Evolutionary conservation across 2,888 invertebrate genomes (phyloP), one percentile per base, ranked within the genome.

Genomic region (Eueremaeus valkanovi): DNA sequence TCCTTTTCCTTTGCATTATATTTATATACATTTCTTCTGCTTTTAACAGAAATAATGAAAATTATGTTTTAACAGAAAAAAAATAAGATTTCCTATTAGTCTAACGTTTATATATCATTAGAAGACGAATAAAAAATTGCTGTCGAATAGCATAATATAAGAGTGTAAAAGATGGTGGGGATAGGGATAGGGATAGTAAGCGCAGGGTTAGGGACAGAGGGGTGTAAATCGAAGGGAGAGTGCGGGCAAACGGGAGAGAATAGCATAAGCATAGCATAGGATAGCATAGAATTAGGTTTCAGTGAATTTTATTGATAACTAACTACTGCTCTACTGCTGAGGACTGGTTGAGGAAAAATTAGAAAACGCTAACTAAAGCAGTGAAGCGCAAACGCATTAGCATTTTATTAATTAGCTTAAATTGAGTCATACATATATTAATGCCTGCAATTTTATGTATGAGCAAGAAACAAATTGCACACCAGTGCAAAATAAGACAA

Each of bases 391-490:
- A n/a, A 51, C 21, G n/a, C n/a, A 51, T 66, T 66, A n/a, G 66
- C 66, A 66, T 66, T 66, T 66, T 66, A 66, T 66, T 66, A 66
- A 66, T 66, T 66, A 66, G 33, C 36, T 66, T 61, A 61, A 61
- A 61, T 61, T 61, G 61, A 61, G 61, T 61, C 61, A 61, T 61
- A 61, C 61, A 61, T 61, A 31, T n/a, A 61, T 61, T 61, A 24
- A 61, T 61, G 61, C 27, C 27, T 61, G 29, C 27, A 51, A 8
- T 61, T 61, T 61, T 61, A 61, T 61, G 61, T 61, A 6, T 33
- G 61, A 61, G 33, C 61, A 31, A 29, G 33, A 61, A 61, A 61
- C 61, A 29, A 61, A 61, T 61, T n/a, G n/a, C n/a, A n/a, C n/a
- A n/a, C n/a, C n/a, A n/a, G n/a, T n/a, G n/a, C n/a, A n/a, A n/a